Evolutionary conservation across 2,797 vertebrate genomes (phyloP).

Genomic region (Natrix natrix): DNA sequence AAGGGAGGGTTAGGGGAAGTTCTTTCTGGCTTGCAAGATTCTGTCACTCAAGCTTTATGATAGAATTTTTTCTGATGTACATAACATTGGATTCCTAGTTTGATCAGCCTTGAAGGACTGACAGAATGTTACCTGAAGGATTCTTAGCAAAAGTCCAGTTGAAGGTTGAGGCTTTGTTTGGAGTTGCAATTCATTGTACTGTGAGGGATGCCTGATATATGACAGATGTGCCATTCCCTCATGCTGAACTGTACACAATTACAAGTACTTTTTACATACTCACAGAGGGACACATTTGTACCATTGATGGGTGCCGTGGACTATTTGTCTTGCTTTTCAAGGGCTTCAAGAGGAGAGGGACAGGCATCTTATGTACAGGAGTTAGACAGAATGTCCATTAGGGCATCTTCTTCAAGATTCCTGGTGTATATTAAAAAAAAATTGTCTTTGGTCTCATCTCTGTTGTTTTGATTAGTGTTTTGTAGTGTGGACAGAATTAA

Average conservation of each 20-base stretch:
- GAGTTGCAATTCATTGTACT: neutral
- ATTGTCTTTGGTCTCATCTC: neutral
- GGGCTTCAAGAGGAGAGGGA: neutral
- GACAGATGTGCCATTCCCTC: neutral
- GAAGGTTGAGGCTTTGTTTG: neutral
- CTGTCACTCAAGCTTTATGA: neutral
- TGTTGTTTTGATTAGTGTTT: neutral
- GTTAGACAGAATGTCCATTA: neutral
- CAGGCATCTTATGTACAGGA: neutral
- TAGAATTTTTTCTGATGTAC: neutral
- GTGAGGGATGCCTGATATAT: neutral
- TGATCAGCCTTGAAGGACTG: neutral
- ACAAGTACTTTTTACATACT: neutral
- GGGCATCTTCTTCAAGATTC: neutral
- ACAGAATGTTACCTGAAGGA: neutral
- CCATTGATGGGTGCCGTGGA: neutral
- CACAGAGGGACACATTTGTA: neutral
- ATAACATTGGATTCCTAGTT: neutral
- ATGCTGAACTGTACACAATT: neutral
- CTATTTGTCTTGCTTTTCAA: neutral
- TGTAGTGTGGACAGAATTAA: neutral
- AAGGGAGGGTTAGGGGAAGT: neutral
- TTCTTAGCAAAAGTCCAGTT: neutral
- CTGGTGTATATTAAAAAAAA: neutral
- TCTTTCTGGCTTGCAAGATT: neutral